Base-by-base conservation (phyloP, 1,140 invertebrate genomes). In the Sitophilus oryzae region DNA sequence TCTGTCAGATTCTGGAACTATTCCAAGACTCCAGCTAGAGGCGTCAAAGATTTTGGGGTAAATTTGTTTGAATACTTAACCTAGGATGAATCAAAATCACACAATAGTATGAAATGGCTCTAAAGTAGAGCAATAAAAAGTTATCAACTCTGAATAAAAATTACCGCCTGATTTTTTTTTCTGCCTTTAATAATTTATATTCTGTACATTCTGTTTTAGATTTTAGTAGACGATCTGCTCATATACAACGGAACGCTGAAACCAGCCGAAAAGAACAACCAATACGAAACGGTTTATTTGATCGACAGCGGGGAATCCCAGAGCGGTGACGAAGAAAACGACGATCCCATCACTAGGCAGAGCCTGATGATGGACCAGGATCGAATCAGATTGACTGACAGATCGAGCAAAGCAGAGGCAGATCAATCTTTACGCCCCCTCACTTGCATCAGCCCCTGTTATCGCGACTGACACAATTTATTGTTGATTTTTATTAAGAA, bases 1-100 rank as follows among this genome's bases (percentile, higher is more conserved):
- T 80, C 81, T 68, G 82, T 92, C 30, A 86, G 86, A 66, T 75
- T 92, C 56, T 91, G 86, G 86, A 92, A 91, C 74, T 92, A 92
- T 71, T 80, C 80, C 15, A 91, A 92, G 73, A 89, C 85, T 30
- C 78, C 84, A 2, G 72, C 66, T 15, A 76, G 89, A 67, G 88
- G 86, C 30, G 83, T 89, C 4, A 88, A 88, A 71, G 88, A 92
- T 72, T 88, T 91, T 74, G 85, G 81, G 42, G 87, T 90, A 71
- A 37, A 11, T 8, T 35, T n/a, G 9, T 20, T 42, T 9, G 21
- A 14, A 2, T 15, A 20, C 1, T 41, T 30, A 35, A 5, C 16
- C 18, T 4, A 14, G 5, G 44, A 8, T 3, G n/a, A 9, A 25
- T 42, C 10, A 8, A 11, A 1, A 14, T 41, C 20, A 9, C 34